Conservation (phyloP, 2,888 invertebrate species). For the Chorisops tibialis region DNA sequence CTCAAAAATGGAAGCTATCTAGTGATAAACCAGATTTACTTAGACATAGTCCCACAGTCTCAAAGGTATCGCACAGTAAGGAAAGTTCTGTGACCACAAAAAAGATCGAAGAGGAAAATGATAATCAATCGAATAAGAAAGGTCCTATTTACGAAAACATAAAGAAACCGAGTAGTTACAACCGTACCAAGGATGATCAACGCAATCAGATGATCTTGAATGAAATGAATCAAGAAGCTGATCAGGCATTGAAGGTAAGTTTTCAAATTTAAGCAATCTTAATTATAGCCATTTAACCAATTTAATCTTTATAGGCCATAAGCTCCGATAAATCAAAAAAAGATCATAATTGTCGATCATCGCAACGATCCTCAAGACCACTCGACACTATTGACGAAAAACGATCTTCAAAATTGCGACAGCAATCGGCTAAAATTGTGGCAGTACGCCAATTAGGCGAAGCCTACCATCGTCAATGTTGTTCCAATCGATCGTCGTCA, state of each 20-base stretch:
- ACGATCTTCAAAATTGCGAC: slow-evolving; percentile 27
- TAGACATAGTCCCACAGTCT: slow-evolving; percentile 45
- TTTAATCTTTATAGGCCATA: slow-evolving; percentile 49
- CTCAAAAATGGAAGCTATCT: slow-evolving; percentile 45
- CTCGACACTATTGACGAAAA: slow-evolving; percentile 51
- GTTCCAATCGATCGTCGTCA: slow-evolving; percentile 32
- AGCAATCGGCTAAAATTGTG: slow-evolving; percentile 31
- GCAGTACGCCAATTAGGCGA: slow-evolving; percentile 15
- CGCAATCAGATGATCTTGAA: slow-evolving; percentile 55
- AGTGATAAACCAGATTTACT: slow-evolving; percentile 50
- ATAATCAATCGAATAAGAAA: slow-evolving; percentile 31
- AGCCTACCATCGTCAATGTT: slow-evolving; percentile 37
- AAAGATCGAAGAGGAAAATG: slow-evolving; percentile 13
- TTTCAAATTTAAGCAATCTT: neutral
- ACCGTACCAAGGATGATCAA: slow-evolving; percentile 46
- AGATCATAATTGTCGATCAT: slow-evolving; percentile 46
- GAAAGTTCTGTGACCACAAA: neutral
- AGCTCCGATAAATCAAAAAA: slow-evolving; percentile 54
- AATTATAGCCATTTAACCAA: neutral
- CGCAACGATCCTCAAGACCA: slow-evolving; percentile 45
- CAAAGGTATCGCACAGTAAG: neutral
- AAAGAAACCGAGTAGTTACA: slow-evolving; percentile 38
- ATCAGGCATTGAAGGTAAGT: slow-evolving; percentile 55
- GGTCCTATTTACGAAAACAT: slow-evolving; percentile 49
- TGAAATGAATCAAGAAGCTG: slow-evolving; percentile 59